Evolutionary conservation across 92 coral and sea anemone genomes (phyloP), one percentile per base, ranked within the genome.

Genomic region (Ricordea florida): DNA sequence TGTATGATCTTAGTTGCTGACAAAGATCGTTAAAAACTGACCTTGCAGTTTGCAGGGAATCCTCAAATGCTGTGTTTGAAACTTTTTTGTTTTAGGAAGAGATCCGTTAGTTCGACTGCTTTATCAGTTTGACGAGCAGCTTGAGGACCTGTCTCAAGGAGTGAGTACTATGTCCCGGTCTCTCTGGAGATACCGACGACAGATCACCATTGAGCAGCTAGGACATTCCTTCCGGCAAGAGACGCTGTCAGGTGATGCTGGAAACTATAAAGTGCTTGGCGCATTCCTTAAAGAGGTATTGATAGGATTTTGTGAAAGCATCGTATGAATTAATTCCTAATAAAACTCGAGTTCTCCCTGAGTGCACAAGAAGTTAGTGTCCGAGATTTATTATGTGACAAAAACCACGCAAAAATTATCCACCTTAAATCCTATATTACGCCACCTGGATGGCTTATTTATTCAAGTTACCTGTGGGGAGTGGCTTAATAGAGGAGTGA

Each of bases 161-260:
- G 33, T 88, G 17, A 23, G 16, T 6, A 44, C 85, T 11, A 77
- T 74, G 56, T 70, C 82, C 13, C 51, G 62, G 18, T 52, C 71
- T 10, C 77, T 88, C 34, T 88, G 93, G 93, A 80, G 80, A 15
- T 83, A 78, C 43, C 69, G 93, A 68, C 66, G 83, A n/a, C 85
- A 78, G 13, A 72, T 88, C 23, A 88, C 93, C 24, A 34, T 88
- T 7, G 86, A 74, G 25, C 86, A 88, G 30, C 70, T 88, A 32
- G 76, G 58, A 25, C 66, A 81, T 46, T 63, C 85, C 25, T 83
- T 88, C 44, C 80, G 68, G 43, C 78, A 79, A 58, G 65, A 70
- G 40, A 79, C 55, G 35, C 59, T 42, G 51, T 62, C 89, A 30
- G 60, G 28, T 23, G 69, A 59, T 18, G 56, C 52, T 14, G 47